Evolutionary conservation across 2,113 vertebrate genomes (phyloP).

Genomic region (Tonatia bakeri): DNA sequence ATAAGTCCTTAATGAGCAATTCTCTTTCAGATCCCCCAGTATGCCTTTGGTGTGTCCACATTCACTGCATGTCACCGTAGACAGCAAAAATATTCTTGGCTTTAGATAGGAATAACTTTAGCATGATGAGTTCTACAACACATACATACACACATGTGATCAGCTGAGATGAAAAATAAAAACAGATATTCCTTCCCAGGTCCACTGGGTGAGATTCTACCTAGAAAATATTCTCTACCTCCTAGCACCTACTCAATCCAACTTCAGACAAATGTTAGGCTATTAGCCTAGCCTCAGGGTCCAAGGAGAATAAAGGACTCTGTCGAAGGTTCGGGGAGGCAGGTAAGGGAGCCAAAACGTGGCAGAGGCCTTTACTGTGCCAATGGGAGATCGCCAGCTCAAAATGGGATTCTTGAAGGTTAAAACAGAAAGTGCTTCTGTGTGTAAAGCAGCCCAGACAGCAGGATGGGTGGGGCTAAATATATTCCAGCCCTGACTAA

Average conservation of each 20-base stretch:
- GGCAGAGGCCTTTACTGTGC: slow-evolving; percentile 17
- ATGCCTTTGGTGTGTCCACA: not conserved
- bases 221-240: not conserved
- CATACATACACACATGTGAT: not conserved
- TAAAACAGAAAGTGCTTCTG: slow-evolving; percentile 70
- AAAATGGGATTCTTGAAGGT: slow-evolving; percentile 54
- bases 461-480: slow-evolving; percentile 74
- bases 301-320: slow-evolving; percentile 14
- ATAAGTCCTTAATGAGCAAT: not conserved
- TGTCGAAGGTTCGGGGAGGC: not conserved
- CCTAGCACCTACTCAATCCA: not conserved
- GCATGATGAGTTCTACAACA: not conserved
- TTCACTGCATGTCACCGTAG: not conserved
- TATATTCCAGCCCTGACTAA: slow-evolving; percentile 59
- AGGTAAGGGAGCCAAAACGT: not conserved
- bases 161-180: not conserved
- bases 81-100: not conserved
- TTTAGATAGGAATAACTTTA: not conserved
- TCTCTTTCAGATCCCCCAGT: not conserved
- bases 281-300: slow-evolving; percentile 31
- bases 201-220: not conserved
- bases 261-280: slow-evolving; percentile 9
- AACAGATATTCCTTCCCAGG: not conserved
- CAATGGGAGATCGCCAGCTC: slow-evolving; percentile 35
- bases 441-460: slow-evolving; percentile 70